A percentile compares a stretch with the other conserved stretches of the same genome.
phyloP scores from a whole-genome alignment of 2,888 invertebrate species.

The Cosmorhoe ocellata region DNA sequence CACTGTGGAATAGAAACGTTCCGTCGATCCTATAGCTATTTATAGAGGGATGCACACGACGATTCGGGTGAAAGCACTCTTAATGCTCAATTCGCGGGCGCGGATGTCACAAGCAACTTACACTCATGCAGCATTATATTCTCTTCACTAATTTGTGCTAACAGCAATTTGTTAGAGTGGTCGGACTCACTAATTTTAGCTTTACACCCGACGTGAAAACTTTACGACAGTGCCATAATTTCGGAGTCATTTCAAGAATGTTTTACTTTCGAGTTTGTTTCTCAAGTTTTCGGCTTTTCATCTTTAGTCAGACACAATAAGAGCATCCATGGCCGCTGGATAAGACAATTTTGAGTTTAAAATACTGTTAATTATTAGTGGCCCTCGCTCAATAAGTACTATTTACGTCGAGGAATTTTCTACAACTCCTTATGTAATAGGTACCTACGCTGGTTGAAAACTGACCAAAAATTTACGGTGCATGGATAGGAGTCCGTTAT shows the following conservation, averaged over 20 bases:
- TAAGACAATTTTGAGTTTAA: neutral
- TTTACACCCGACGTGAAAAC: constrained; percentile 72
- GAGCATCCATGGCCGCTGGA: constrained; percentile 8
- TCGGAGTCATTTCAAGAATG: constrained; percentile 75
- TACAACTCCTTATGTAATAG: too few relatives aligned
- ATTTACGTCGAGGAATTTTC: too few relatives aligned
- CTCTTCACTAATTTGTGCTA: constrained; percentile 69
- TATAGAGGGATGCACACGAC: constrained; percentile 75
- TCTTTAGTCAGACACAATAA: constrained; percentile 34
- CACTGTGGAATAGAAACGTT: constrained; percentile 77
- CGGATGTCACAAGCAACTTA: constrained; percentile 59
- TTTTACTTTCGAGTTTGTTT: constrained; percentile 68
- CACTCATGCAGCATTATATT: constrained; percentile 61
- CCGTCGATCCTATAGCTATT: constrained; percentile 71
- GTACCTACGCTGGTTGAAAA: too few relatives aligned
- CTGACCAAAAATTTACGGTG: too few relatives aligned
- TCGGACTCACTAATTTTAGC: constrained; percentile 75
- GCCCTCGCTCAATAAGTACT: neutral
- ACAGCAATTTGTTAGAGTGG: constrained; percentile 74
- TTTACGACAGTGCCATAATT: constrained; percentile 77
- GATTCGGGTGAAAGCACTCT: constrained; percentile 81
- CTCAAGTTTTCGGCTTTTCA: constrained; percentile 58
- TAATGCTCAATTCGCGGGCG: constrained; percentile 71
- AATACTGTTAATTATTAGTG: too few relatives aligned
- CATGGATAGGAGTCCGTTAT: neutral